Base-by-base conservation (phyloP, 2,113 vertebrate species). In the Muntiacus reevesi region DNA sequence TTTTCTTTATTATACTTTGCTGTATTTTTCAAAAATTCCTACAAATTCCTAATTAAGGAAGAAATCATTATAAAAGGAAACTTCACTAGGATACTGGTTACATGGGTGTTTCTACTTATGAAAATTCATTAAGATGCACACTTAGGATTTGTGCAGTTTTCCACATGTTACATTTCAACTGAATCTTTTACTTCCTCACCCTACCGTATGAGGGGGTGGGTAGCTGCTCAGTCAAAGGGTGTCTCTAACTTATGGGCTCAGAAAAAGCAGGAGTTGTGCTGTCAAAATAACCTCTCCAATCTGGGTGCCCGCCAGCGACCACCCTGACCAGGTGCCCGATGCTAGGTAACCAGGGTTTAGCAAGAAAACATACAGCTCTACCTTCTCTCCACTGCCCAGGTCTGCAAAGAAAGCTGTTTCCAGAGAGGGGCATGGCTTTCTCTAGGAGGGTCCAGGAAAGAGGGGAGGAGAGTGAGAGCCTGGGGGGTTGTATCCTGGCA, bases 21-120 rank as follows among this genome's bases (percentile, higher is more conserved):
- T 64, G 11, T 62, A 52, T 97, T 95, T 97, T 81, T 57, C 16
- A 40, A 97, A 95, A 95, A 57, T 92, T 78, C 74, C 79, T 81
- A 74, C 4, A 82, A 54, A 78, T 45, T 60, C 30, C 7, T 62
- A 81, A 83, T 88, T 57, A 91, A 71, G 50, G 95, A 95, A 95
- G 43, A 95, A 82, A 45, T 36, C 67, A 50, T 36, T 45, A 54
- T 59, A 64, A 81, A 59, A 90, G 47, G 28, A 95, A n/a, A 57
- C 16, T 40, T 28, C 19, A 85, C 10, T n/a, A 81, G 28, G 40
- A n/a, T 54, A 10, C 4, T 54, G n/a, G 52, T 55, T 74, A 33
- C n/a, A 43, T 14, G 8, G 8, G 21, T 50, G 12, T 2, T 82
- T 79, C 45, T 40, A 33, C 33, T 54, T 64, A 45, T 50, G 67